Evolutionary conservation across 2,113 vertebrate genomes (phyloP).

Genomic region (Dunckerocampus dactyliophorus): DNA sequence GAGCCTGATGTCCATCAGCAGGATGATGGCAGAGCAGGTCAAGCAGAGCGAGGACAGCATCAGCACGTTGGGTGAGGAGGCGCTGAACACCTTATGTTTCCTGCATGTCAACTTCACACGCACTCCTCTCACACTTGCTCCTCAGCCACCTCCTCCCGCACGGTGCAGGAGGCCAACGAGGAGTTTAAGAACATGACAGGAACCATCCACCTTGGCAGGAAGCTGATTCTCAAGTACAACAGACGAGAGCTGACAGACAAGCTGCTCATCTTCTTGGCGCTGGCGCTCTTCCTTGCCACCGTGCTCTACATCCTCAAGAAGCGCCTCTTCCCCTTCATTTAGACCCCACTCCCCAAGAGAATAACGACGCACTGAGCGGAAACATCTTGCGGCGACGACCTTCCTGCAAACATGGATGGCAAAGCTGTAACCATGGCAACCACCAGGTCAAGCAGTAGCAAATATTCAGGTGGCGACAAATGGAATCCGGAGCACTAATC

Average conservation of each 20-base stretch:
- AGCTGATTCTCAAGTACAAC: constrained; percentile 93
- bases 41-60: constrained; percentile 87
- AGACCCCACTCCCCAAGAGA: constrained; percentile 8
- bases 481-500: too few relatives aligned
- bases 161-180: constrained; percentile 89
- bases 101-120: neutral
- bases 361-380: neutral
- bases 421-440: too few relatives aligned
- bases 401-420: neutral
- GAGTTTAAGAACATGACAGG: constrained; percentile 94
- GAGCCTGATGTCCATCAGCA: constrained; percentile 88
- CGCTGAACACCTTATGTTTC: neutral
- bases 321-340: constrained; percentile 87
- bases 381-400: too few relatives aligned
- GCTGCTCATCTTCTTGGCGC: constrained; percentile 89
- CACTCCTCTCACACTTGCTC: neutral
- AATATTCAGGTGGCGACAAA: too few relatives aligned
- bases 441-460: too few relatives aligned
- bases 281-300: constrained; percentile 88
- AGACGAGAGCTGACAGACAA: constrained; percentile 91
- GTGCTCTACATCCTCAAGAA: constrained; percentile 96
- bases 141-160: constrained; percentile 86
- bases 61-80: constrained; percentile 76
- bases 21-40: constrained; percentile 94
- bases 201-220: constrained; percentile 87